A percentile compares a stretch with the other conserved stretches of the same genome.
These are phyloP conservation scores for Aradophagus sp. DNA, from an alignment of 1,140 invertebrate genomes.

Conservation along the genomic window DNA sequence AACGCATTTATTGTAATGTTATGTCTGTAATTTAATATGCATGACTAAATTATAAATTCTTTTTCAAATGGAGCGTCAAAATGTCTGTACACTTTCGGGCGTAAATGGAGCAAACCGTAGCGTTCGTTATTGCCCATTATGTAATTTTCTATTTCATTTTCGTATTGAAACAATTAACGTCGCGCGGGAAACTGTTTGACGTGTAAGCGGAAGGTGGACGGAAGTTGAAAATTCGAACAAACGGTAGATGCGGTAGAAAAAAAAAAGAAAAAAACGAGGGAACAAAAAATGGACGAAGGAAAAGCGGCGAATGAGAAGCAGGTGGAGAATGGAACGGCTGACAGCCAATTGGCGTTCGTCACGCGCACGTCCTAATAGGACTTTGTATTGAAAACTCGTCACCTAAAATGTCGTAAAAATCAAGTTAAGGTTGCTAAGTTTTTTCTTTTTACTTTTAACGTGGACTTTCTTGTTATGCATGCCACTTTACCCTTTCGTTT, in stretches of 20 bases:
- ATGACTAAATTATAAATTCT: too few relatives aligned
- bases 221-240: conserved; percentile 25
- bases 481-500: too few relatives aligned
- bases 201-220: conserved; percentile 7
- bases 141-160: too few relatives aligned
- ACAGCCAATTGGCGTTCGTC: conserved; percentile 41
- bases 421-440: too few relatives aligned
- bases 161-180: conserved; percentile 13
- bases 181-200: conserved; percentile 18
- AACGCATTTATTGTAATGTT: too few relatives aligned
- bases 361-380: conserved; percentile 7
- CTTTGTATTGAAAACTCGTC: conserved; percentile 1
- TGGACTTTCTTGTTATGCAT: too few relatives aligned
- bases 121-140: too few relatives aligned
- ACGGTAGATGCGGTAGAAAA: conserved; percentile 2
- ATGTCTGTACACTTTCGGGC: too few relatives aligned
- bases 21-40: too few relatives aligned
- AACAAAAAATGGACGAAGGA: conserved; percentile 3
- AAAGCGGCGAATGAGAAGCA: conserved; percentile 20
- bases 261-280: too few relatives aligned
- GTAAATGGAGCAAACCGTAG: background rate
- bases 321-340: conserved; percentile 16
- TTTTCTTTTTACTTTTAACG: too few relatives aligned
- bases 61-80: too few relatives aligned
- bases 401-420: background rate